Percentiles rank a stretch among this genome's conserved stretches.
Evolutionary conservation across 2,113 vertebrate genomes (phyloP).

Genomic region (Catharus bicknelli): DNA sequence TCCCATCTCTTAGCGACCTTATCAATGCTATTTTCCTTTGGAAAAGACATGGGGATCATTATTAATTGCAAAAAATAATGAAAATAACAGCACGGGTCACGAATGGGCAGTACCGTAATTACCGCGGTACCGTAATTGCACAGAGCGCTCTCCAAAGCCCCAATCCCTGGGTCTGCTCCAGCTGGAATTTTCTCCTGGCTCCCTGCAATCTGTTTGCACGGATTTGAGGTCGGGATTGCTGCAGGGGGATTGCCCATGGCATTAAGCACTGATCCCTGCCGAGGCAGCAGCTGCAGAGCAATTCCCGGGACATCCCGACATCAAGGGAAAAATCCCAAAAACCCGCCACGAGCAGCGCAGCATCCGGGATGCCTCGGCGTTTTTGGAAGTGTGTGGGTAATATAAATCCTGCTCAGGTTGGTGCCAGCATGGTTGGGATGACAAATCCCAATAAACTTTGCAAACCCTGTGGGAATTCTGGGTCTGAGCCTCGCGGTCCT

Average conservation of each 20-base stretch:
- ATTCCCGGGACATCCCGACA: not conserved
- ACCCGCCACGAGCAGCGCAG: rapidly evolving
- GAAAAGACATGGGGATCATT: not conserved
- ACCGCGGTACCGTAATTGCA: not conserved
- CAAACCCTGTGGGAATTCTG: not conserved
- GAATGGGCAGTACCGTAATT: not conserved
- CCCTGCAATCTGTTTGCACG: not conserved
- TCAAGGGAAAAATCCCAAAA: not conserved
- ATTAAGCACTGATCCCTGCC: constrained; percentile 31
- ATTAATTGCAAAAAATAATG: constrained; percentile 3
- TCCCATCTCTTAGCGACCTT: not conserved
- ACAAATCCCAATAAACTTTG: not conserved
- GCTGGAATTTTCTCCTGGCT: not conserved
- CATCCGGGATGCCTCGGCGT: rapidly evolving
- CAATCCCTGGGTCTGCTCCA: not conserved
- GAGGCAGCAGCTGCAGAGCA: not conserved
- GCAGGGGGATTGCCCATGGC: not conserved
- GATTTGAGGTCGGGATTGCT: not conserved
- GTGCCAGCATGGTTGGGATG: not conserved
- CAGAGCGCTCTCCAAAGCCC: not conserved
- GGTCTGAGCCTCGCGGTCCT: not conserved
- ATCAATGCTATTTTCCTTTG: not conserved
- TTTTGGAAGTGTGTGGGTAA: not conserved
- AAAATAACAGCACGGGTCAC: not conserved
- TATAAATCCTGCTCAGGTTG: not conserved